These are phyloP conservation scores for Paradoxurus hermaphroditus DNA, from an alignment of 2,113 vertebrate genomes.

Conservation along the genomic window DNA sequence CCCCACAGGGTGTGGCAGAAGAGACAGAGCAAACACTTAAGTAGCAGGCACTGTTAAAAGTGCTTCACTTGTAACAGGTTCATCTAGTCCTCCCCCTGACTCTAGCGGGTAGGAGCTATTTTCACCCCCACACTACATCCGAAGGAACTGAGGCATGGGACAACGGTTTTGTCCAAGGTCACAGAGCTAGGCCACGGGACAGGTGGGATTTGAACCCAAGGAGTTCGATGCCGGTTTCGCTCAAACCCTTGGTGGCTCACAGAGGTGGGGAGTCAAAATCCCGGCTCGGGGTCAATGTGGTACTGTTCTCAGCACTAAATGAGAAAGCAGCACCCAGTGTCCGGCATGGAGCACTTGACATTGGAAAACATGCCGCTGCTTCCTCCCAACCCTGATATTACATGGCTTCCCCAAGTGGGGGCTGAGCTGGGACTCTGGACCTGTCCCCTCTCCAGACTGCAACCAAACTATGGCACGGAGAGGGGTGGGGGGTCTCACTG, in stretches of 20 bases:
- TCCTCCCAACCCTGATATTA: neutral
- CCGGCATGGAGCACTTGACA: neutral
- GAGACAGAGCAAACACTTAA: neutral
- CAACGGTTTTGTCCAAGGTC: neutral
- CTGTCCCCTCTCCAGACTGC: neutral
- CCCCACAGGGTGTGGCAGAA: neutral
- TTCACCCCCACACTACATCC: neutral
- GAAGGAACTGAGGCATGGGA: neutral
- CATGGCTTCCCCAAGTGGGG: neutral
- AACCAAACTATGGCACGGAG: neutral
- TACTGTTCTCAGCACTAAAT: neutral
- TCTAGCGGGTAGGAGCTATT: neutral
- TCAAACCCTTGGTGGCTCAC: neutral
- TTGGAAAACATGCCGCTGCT: neutral
- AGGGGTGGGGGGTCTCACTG: neutral
- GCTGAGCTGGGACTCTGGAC: neutral
- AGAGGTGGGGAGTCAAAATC: neutral
- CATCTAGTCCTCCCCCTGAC: neutral
- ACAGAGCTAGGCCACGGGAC: rapidly evolving
- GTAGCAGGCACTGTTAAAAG: neutral
- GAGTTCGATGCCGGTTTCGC: neutral
- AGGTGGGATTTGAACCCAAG: neutral
- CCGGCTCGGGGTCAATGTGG: neutral
- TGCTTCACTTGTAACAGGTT: neutral
- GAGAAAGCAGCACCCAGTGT: neutral